phyloP scores from a whole-genome alignment of 2,797 vertebrate genomes.

The Leucoraja ocellata region DNA sequence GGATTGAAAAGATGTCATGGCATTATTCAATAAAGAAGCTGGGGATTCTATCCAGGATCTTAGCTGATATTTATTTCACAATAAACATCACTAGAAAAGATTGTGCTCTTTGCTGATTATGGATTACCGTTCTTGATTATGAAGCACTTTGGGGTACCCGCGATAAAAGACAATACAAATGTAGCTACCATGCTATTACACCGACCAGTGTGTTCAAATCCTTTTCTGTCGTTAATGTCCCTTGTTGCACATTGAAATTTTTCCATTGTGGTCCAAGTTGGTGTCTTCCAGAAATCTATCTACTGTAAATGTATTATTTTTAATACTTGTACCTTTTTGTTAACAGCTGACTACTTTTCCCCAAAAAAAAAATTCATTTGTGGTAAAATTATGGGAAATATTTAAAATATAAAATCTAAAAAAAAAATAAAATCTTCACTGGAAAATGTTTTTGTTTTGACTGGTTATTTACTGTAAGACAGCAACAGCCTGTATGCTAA shows the following conservation, averaged over 20 bases:
- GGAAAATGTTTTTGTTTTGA: not conserved
- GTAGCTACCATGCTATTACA: not conserved
- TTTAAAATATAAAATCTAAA: constrained; percentile 9
- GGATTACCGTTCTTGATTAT: not conserved
- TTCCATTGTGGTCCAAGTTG: constrained; percentile 19
- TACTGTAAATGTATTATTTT: constrained; percentile 34
- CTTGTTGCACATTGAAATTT: not conserved
- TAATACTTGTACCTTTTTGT: constrained; percentile 20
- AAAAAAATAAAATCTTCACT: constrained; percentile 2
- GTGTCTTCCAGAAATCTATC: constrained; percentile 26
- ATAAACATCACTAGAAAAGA: not conserved
- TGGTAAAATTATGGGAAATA: constrained; percentile 21
- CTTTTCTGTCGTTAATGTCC: not conserved
- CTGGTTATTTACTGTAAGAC: not conserved
- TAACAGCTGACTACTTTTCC: not conserved
- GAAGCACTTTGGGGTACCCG: not conserved
- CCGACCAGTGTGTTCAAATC: not conserved
- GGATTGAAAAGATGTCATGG: not conserved
- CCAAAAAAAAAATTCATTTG: not conserved
- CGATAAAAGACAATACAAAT: not conserved
- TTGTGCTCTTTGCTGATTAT: not conserved
- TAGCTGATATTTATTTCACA: not conserved
- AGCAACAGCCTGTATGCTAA: not conserved
- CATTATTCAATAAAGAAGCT: not conserved
- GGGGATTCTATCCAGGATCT: not conserved